Conservation (phyloP, 1,140 invertebrate genomes). For the Homarus americanus region DNA sequence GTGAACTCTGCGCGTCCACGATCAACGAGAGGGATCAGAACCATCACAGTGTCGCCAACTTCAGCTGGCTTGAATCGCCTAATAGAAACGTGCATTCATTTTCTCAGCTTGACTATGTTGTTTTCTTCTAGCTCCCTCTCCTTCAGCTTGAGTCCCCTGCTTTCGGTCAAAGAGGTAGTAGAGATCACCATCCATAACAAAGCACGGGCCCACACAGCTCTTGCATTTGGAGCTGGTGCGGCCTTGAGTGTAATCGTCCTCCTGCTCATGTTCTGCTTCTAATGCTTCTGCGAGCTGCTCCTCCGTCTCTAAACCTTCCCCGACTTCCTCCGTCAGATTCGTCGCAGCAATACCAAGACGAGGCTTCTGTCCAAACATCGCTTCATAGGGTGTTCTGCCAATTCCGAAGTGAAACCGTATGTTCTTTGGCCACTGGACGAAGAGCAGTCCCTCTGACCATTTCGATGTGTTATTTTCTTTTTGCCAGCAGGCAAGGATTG, state of each 20-base stretch:
- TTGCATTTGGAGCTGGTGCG: not conserved
- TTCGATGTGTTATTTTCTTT: constrained; percentile 24
- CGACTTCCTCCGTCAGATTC: too few species aligned
- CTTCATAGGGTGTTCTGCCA: constrained; percentile 39
- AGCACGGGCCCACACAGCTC: constrained; percentile 17
- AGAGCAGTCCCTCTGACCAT: constrained; percentile 47
- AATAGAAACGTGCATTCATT: constrained; percentile 18
- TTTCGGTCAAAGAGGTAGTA: too few species aligned
- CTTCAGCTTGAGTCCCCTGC: constrained; percentile 4
- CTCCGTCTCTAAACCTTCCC: too few species aligned
- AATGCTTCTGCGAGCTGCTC: too few species aligned
- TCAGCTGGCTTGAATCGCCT: not conserved
- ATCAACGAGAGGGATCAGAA: constrained; percentile 21
- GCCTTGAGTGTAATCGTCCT: too few species aligned
- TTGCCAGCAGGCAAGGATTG: too few species aligned
- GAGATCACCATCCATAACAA: constrained; percentile 1
- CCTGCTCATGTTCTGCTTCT: too few species aligned
- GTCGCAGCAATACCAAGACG: constrained; percentile 1
- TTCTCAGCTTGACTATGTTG: constrained; percentile 15
- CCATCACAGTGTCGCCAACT: constrained; percentile 21
- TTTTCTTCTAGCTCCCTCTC: constrained; percentile 23
- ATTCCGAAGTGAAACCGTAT: constrained; percentile 47
- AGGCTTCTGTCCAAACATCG: constrained; percentile 33
- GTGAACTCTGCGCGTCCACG: constrained; percentile 43
- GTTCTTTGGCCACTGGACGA: constrained; percentile 52